Evolutionary conservation across 2,888 invertebrate genomes (phyloP), one percentile per base, ranked within the genome.

Genomic region (Nephrotoma guestfalica): DNA sequence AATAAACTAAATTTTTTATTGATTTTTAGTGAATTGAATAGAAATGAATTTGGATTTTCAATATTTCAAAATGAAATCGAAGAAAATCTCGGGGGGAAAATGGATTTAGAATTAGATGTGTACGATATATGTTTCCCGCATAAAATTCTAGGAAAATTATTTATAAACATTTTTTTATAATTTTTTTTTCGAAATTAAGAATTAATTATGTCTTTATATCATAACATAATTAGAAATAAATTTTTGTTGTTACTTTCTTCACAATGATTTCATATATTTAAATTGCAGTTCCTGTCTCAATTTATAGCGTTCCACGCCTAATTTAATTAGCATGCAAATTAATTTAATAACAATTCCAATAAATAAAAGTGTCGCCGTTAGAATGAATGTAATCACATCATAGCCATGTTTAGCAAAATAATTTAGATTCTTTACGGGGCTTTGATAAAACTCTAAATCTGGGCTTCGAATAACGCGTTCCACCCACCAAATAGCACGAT

Each of bases 401-500:
- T 71, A 71, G 4, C 71, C 71, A 71, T 71, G 71, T 13, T 71
- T 71, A 6, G 71, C 71, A n/a, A 71, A 71, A 71, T 71, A 71
- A 9, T 71, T 71, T 71, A 71, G 9, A 71, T 71, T 18, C 30
- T 71, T 18, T 30, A 18, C 71, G 0, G 71, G 71, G 9, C 71
- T 71, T 71, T 71, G 30, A 13, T 9, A 71, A 71, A 9, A 71
- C 11, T 71, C 0, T 0, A 71, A 30, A 15, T 86, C 42, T 18
- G 87, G 87, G 42, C 85, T 86, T 0, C 87, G 47, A 1, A 87
- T 40, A 9, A 85, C 86, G 30, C 86, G 86, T 85, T 87, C 87
- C 9, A 86, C 85, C 87, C 87, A 87, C 87, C 87, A 87, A 51
- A 87, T 51, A 43, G 86, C 87, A 40, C 87, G 87, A 30, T 86